Base-by-base conservation (phyloP, 2,797 vertebrate genomes). In the Jordanella pulchra region DNA sequence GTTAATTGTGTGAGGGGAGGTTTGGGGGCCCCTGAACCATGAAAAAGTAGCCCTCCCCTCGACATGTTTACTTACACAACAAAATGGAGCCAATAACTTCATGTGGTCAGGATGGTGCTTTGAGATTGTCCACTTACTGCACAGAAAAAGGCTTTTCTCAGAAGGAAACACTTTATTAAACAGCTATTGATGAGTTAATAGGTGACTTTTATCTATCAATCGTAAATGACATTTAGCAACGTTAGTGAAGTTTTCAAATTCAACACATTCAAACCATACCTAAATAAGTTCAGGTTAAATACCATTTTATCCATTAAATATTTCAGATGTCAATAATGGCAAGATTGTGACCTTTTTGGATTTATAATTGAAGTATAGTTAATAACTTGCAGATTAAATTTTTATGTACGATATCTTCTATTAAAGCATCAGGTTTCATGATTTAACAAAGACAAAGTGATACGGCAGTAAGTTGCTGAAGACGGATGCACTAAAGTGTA, bases 21-120 rank as follows among this genome's bases (percentile, higher is more conserved):
- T 96, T 95, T 95, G 95, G 95, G 60, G 94, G 93, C 94, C 95
- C 93, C 94, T 97, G 97, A 98, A 97, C 97, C 96, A 95, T 97
- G 96, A 96, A 97, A 96, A 97, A 96, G 95, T 96, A 95, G 93
- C 95, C 96, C 96, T 94, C 95, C 96, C 96, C 96, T 96, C 97
- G 96, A 97, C 97, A 98, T 98, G 96, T 98, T 99, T 99, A 97
- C 97, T 97, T 97, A 97, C 95, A 97, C 94, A 95, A 94, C 89
- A 93, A 94, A 94, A 92, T 76, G 79, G 92, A 95, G 92, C 95
- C 94, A 91, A 95, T 95, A 95, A 93, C 93, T 94, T 90, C 86
- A 91, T 89, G 89, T 90, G 92, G 91, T 94, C 93, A 56, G 74
- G 45, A 50, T 65, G 45, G 78, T 80, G 88, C 93, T 87, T 78